Evolutionary conservation across 2,888 invertebrate genomes (phyloP).

Genomic region (Lobophora halterata): DNA sequence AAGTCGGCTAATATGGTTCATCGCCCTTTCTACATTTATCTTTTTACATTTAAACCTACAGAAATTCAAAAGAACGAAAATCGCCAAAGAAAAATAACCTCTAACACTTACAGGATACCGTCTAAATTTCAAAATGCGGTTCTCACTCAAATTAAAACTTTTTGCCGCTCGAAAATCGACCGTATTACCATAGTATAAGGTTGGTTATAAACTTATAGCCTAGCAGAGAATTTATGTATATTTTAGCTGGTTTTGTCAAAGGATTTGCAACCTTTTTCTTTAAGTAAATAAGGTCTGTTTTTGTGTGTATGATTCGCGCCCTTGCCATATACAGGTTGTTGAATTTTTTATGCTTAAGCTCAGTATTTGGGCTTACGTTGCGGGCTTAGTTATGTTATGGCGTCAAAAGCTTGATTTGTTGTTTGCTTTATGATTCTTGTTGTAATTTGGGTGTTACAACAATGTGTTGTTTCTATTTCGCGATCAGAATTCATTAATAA

Average conservation of each 20-base stretch:
- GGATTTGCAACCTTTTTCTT: slow-evolving; percentile 19
- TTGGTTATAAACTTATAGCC: not conserved
- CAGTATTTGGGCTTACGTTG: slow-evolving; percentile 24
- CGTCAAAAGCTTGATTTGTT: not conserved
- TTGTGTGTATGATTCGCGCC: slow-evolving; percentile 19
- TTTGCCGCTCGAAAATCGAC: slow-evolving; percentile 3
- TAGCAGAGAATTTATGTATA: not conserved
- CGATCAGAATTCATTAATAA: too few relatives aligned
- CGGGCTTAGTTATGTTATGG: slow-evolving; percentile 27
- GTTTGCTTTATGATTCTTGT: too few relatives aligned
- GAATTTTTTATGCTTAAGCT: slow-evolving; percentile 41
- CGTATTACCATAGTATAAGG: not conserved
- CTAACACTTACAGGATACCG: slow-evolving; percentile 18
- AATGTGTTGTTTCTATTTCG: too few relatives aligned
- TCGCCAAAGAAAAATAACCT: slow-evolving; percentile 23
- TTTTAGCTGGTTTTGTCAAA: slow-evolving; percentile 3
- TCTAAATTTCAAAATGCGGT: slow-evolving; percentile 14
- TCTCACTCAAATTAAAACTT: slow-evolving; percentile 21
- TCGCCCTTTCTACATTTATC: slow-evolving; percentile 24
- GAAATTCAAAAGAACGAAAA: slow-evolving; percentile 11
- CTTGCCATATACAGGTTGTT: slow-evolving; percentile 31
- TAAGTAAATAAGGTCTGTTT: slow-evolving; percentile 22
- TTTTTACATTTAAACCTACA: slow-evolving; percentile 20
- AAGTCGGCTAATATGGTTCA: slow-evolving; percentile 22
- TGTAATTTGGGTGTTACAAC: too few relatives aligned